phyloP scores from a whole-genome alignment of 2,113 vertebrate genomes.

The Garra rufa region DNA sequence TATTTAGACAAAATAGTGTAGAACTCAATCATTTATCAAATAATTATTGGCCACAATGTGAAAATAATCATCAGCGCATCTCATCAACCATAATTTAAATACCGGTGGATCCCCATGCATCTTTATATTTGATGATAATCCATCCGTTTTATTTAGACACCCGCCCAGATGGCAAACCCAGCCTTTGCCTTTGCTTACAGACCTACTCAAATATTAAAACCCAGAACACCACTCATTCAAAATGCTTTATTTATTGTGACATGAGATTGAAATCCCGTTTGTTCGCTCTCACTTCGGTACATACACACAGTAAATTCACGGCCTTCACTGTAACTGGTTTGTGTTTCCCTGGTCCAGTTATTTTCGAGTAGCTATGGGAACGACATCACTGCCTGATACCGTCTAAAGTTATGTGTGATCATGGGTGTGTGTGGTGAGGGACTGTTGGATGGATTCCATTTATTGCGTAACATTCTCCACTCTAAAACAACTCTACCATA shows the following conservation, averaged over 20 bases:
- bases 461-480: conserved; percentile 44
- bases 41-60: too few species aligned
- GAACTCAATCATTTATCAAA: background rate
- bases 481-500: conserved; percentile 35
- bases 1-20: background rate
- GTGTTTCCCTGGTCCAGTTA: conserved; percentile 11
- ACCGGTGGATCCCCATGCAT: background rate
- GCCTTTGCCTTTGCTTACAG: background rate
- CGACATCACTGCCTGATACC: conserved; percentile 54
- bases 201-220: background rate
- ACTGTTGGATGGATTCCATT: conserved; percentile 52
- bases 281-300: background rate
- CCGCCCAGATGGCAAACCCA: background rate
- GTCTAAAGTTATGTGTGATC: conserved; percentile 39
- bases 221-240: background rate
- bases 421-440: conserved; percentile 29
- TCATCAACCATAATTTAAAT: background rate
- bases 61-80: too few species aligned
- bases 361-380: conserved; percentile 57
- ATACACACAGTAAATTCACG: conserved; percentile 11
- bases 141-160: background rate
- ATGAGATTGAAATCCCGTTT: background rate
- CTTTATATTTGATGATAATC: background rate
- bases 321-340: conserved; percentile 20
- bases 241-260: background rate